Conservation (phyloP, 2,797 vertebrate species). For the Dendrocincla tyrannina region DNA sequence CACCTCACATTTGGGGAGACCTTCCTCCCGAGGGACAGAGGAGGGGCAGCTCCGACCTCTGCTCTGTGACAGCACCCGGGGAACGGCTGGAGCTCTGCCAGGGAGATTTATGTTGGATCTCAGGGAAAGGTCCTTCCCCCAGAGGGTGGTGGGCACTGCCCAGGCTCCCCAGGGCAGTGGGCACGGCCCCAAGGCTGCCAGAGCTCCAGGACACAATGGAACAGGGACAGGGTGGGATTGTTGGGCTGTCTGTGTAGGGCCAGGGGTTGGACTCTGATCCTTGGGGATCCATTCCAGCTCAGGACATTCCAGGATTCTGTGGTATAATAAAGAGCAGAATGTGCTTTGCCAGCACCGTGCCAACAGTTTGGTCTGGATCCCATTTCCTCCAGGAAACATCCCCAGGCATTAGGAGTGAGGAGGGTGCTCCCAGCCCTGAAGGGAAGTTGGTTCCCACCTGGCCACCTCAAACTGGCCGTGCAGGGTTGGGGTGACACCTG, state of each 20-base stretch:
- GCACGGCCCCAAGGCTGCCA: not conserved
- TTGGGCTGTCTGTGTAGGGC: too few species aligned
- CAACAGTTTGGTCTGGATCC: rapidly evolving
- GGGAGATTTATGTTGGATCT: too few species aligned
- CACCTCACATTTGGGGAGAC: too few species aligned
- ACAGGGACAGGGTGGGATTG: not conserved
- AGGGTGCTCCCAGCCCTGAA: too few species aligned
- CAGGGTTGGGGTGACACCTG: not conserved
- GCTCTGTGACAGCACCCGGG: too few species aligned
- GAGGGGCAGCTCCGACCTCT: not conserved
- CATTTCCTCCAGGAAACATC: not conserved
- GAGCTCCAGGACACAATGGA: rapidly evolving
- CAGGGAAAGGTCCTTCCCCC: not conserved
- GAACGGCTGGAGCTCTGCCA: rapidly evolving
- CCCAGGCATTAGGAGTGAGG: too few species aligned
- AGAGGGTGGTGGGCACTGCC: not conserved
- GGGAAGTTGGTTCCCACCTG: not conserved
- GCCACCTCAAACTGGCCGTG: not conserved
- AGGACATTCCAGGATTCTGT: not conserved
- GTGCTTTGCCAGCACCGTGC: not conserved
- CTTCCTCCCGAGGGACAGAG: too few species aligned
- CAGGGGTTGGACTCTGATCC: not conserved
- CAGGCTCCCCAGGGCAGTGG: not conserved
- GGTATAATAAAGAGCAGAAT: too few species aligned
- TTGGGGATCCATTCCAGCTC: not conserved